phyloP scores from a whole-genome alignment of 1,140 invertebrate species.

The Delia radicum region DNA sequence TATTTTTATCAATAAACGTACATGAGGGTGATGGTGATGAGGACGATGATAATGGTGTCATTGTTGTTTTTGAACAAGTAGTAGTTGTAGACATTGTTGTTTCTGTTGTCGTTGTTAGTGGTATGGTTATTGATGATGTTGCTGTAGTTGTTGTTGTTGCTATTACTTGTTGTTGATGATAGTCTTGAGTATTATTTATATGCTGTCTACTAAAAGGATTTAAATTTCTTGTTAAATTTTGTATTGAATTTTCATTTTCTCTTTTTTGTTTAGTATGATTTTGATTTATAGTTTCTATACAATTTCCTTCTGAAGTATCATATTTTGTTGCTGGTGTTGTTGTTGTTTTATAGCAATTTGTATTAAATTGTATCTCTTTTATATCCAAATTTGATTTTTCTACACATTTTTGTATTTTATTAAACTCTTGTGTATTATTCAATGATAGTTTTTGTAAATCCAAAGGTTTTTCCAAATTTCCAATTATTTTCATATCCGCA shows the following conservation, averaged over 20 bases:
- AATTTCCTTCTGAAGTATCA: not conserved
- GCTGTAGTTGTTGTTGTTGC: not conserved
- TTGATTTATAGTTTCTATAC: not conserved
- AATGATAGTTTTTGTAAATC: not conserved
- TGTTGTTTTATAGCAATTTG: not conserved
- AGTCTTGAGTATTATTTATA: no score
- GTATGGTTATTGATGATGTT: not conserved
- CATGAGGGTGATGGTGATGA: constrained; percentile 9
- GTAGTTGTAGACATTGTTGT: not conserved
- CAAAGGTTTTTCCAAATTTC: not conserved
- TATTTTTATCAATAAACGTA: constrained; percentile 23
- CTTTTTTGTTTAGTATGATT: no score
- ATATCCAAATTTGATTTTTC: constrained; percentile 8
- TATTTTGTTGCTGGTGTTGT: not conserved
- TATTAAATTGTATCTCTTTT: no score
- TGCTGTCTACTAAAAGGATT: no score
- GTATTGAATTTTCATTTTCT: no score
- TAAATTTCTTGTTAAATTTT: no score
- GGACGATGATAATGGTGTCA: not conserved
- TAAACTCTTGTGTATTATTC: constrained; percentile 12
- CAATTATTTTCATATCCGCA: no score
- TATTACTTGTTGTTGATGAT: not conserved
- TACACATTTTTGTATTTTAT: constrained; percentile 6
- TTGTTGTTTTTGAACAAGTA: not conserved
- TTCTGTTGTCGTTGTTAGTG: not conserved